Evolutionary conservation across 2,888 invertebrate genomes (phyloP), one percentile per base, ranked within the genome.

Genomic region (Monoplex corrugatus): DNA sequence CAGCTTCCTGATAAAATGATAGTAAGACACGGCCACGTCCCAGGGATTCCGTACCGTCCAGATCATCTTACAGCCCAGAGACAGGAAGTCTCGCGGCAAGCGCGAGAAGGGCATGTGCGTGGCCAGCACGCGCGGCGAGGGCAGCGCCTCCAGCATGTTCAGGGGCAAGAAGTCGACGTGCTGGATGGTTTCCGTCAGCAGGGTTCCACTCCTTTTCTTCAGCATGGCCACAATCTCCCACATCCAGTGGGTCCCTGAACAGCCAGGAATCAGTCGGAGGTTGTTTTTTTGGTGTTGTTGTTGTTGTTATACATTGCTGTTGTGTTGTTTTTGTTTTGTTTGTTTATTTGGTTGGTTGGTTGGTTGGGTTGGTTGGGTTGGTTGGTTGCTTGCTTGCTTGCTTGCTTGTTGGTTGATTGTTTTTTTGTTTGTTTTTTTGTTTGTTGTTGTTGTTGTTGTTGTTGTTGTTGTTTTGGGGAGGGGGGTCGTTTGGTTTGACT

Each of bases 161-260:
- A 45, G 3, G 23, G 89, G 90, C n/a, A 89, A 8, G 44, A 75
- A 90, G 43, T 90, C 90, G 8, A 89, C 45, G 72, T 88, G 88
- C 50, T 82, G 57, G 0, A 89, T 19, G 16, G 90, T 83, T 5
- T 90, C 88, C 0, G 87, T 32, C 8, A 86, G 72, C 63, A 90
- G 75, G n/a, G 63, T 84, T 2, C 8, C 6, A 85, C 87, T 82
- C 2, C 87, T 23, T 23, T 63, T 57, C 28, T 44, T 75, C 75
- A 90, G 88, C 90, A 90, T 89, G 40, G 90, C 87, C 28, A 87
- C 78, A n/a, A 90, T 89, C 40, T 90, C 90, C 83, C 88, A 90
- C 57, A 89, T 19, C 90, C 90, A 90, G 68, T 90, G 90, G 0
- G 90, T 88, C 0, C 90, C 90, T 90, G 90, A 0, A 86, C 45